Evolutionary conservation across 2,113 vertebrate genomes (phyloP), one percentile per base, ranked within the genome.

Genomic region (Apistogramma diplotaenia): DNA sequence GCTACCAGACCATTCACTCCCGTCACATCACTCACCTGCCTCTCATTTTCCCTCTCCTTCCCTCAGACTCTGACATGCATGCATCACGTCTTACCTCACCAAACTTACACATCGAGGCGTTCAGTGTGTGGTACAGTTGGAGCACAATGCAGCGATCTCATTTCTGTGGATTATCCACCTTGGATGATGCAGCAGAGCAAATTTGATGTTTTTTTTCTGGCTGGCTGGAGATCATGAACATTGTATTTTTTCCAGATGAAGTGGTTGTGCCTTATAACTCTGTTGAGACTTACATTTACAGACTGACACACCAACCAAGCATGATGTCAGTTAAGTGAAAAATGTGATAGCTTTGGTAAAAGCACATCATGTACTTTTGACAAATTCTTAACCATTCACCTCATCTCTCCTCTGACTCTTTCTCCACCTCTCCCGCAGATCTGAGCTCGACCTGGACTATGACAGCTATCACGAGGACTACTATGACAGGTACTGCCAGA

Each of bases 391-490:
- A 75, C 61, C 59, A 79, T 80, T 23, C 67, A 13, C 46, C 29
- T 59, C 65, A 70, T 70, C 43, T 70, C 43, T 31, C 76, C 62
- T 86, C 74, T 72, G 67, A 87, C 80, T 89, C 57, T 70, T 55
- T 87, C 76, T 78, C 56, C 35, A 9, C 29, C 73, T 70, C 65
- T 73, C 62, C 75, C 29, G 70, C 92, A 96, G 95, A 87, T 91
- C 92, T 25, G 95, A 95, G 51, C 90, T 92, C 2, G 94, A 95
- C 87, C 87, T 96, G 92, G 95, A 96, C 85, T 95, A 94, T 77
- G 95, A 96, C 91, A 94, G 93, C 90, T 95, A 95, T 78, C 94
- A 95, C 5, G 94, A 96, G 81, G 95, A 95, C 88, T 94, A 94
- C 88, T 94, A 94, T 92, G 95, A 96, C 94, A 95, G 95, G 95